Percentiles rank a stretch among this genome's conserved stretches.
These are phyloP conservation scores for Saiga tatarica DNA, from an alignment of 2,113 vertebrate species.

Conservation along the genomic window DNA sequence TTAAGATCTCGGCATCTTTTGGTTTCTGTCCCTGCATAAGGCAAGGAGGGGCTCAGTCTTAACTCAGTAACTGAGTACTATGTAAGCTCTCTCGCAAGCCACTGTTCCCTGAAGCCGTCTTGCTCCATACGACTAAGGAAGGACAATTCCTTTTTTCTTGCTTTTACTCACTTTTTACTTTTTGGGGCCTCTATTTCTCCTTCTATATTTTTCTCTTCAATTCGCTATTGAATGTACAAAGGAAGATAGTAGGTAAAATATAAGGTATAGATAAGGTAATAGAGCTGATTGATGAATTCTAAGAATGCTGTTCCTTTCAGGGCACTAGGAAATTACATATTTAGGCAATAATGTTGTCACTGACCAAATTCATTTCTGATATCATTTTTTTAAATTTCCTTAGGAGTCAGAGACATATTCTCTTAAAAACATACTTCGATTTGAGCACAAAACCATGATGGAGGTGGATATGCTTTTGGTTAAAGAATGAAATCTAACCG, in stretches of 20 bases:
- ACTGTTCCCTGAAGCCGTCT: background rate
- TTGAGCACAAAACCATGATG: background rate
- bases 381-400: background rate
- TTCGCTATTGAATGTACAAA: background rate
- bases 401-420: background rate
- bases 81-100: background rate
- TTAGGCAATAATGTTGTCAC: background rate
- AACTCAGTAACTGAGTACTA: background rate
- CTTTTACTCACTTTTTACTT: background rate
- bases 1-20: background rate
- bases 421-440: background rate
- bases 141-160: background rate
- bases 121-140: background rate
- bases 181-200: background rate
- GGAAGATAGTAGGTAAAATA: background rate
- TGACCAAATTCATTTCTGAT: background rate
- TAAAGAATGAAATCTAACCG: background rate
- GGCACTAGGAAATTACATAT: background rate
- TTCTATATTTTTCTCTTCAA: background rate
- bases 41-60: background rate
- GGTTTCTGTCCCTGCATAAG: background rate
- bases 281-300: background rate
- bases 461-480: background rate
- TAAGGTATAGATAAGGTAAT: background rate
- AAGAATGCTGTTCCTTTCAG: background rate